Base-by-base conservation (phyloP, 2,888 invertebrate genomes). In the Sipha maydis region DNA sequence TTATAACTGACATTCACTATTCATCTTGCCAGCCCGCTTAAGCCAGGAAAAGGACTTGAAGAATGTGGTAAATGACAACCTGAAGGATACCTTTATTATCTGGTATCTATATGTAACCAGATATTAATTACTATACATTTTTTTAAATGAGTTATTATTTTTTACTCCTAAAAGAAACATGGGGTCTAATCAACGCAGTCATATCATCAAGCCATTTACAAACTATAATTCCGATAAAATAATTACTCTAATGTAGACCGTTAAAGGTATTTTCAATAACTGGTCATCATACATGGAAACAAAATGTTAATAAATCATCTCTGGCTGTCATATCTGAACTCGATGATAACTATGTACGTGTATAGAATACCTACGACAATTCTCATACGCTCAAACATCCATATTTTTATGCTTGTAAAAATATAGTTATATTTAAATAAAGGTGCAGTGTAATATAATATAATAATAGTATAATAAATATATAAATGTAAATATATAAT, bases 221-320 rank as follows among this genome's bases (percentile, higher is more conserved):
- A 88, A 76, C 80, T 31, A 56, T 75, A 82, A 80, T 82, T 48
- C 88, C 61, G 28, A 80, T 82, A 48, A 80, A 88, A 88, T 82
- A 88, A 88, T 88, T 88, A 88, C 67, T 75, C 75, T 34, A 69
- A 69, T 82, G 48, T 71, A 48, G 80, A 82, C 88, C 82, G 61
- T 82, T 88, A 82, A 88, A 88, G 88, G 88, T 28, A 28, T 82
- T 88, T 88, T 88, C 61, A 88, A 88, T 82, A 80, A 88, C 88
- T 82, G 67, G 88, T 82, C 28, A 88, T 41, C 76, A 41, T 61
- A 82, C 41, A 82, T 82, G 88, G 80, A 75, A 88, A 48, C 80
- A 67, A 88, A 48, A 48, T 67, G 67, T 69, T 75, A 28, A 82
- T 88, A 88, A 88, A 88, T 88, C 88, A 88, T 80, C 75, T 75